Conservation (phyloP, 2,113 vertebrate species). For the Euleptes europaea region DNA sequence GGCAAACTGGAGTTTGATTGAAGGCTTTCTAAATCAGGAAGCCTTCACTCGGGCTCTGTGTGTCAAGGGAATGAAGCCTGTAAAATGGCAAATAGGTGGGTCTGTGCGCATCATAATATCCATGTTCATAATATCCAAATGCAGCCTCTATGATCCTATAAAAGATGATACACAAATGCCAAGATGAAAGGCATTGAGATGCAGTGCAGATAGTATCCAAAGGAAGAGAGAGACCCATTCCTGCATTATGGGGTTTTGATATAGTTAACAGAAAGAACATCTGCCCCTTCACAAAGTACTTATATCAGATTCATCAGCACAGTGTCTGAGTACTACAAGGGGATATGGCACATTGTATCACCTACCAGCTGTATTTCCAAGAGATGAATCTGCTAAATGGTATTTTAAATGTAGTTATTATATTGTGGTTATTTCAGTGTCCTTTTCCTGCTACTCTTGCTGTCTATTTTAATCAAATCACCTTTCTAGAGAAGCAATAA, state of each 20-base stretch:
- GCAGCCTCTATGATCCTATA: background rate
- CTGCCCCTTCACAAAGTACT: constrained; percentile 10
- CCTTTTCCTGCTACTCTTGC: constrained; percentile 22
- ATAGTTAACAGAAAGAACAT: constrained; percentile 9
- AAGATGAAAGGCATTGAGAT: background rate
- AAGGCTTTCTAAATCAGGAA: too few relatives aligned
- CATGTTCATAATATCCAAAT: too few relatives aligned
- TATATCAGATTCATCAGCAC: background rate
- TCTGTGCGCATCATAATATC: too few relatives aligned
- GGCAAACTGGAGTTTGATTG: too few relatives aligned
- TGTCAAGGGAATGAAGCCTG: too few relatives aligned
- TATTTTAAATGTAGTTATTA: constrained; percentile 33
- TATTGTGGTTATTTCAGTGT: constrained; percentile 16
- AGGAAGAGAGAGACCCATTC: background rate
- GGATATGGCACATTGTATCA: constrained; percentile 5
- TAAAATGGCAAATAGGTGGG: too few relatives aligned
- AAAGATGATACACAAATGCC: background rate
- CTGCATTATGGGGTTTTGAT: background rate
- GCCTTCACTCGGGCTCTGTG: too few relatives aligned
- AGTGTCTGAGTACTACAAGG: constrained; percentile 9
- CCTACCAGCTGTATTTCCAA: constrained; percentile 26
- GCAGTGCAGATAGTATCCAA: background rate
- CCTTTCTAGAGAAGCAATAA: constrained; percentile 30
- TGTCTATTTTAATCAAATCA: constrained; percentile 34
- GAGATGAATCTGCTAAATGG: constrained; percentile 21